phyloP scores from a whole-genome alignment of 1,140 invertebrate genomes.

The Dreissena polymorpha region DNA sequence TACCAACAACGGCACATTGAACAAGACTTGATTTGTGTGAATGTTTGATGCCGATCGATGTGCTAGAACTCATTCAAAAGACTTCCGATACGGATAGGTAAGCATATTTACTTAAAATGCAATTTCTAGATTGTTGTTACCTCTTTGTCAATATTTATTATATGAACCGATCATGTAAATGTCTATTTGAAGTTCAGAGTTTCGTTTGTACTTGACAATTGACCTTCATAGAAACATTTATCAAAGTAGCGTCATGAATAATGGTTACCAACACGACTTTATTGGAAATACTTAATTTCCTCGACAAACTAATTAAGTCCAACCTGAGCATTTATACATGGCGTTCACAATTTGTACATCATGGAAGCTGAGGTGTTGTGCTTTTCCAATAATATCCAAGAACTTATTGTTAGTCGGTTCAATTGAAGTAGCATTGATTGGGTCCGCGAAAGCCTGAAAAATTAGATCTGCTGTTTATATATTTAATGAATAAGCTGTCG shows the following conservation, averaged over 20 bases:
- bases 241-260: background rate
- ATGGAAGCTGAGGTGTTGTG: conserved; percentile 22
- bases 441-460: background rate
- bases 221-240: too few relatives aligned
- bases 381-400: conserved; percentile 30
- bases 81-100: too few relatives aligned
- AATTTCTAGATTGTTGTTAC: too few relatives aligned
- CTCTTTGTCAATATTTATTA: too few relatives aligned
- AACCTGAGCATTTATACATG: conserved; percentile 46
- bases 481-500: background rate
- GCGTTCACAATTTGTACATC: conserved; percentile 36
- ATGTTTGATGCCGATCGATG: too few relatives aligned
- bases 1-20: too few relatives aligned
- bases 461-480: conserved; percentile 9
- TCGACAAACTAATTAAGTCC: background rate
- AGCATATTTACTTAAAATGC: too few relatives aligned
- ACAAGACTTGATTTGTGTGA: too few relatives aligned
- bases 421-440: background rate
- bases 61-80: too few relatives aligned
- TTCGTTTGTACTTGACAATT: too few relatives aligned
- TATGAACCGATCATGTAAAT: too few relatives aligned
- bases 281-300: background rate
- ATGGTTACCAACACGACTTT: background rate
- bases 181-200: too few relatives aligned
- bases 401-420: conserved; percentile 12